phyloP scores from a whole-genome alignment of 2,113 vertebrate genomes.

The Rhea pennata region DNA sequence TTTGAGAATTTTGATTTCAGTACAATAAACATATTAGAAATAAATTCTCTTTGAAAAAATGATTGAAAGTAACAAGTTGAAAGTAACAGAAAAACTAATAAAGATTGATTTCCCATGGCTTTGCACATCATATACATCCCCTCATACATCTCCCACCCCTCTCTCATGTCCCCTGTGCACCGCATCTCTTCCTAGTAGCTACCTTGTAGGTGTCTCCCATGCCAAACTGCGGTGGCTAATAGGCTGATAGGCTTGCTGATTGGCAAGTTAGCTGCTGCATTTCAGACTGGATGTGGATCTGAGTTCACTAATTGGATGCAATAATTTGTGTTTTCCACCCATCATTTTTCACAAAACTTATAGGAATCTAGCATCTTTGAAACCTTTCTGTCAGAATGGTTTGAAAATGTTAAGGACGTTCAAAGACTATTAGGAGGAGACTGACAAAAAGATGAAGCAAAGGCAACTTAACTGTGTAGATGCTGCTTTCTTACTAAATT shows the following conservation, averaged over 20 bases:
- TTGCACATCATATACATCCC: neutral
- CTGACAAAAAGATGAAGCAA: neutral
- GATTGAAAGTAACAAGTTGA: neutral
- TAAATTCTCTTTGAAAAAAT: slow-evolving; percentile 2
- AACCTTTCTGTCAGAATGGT: neutral
- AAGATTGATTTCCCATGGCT: neutral
- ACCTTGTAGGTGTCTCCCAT: neutral
- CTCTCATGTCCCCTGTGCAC: neutral
- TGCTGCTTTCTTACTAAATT: neutral
- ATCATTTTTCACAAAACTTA: neutral
- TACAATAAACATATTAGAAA: neutral
- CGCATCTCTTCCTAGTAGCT: neutral
- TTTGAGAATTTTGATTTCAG: neutral
- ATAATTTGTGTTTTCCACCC: neutral
- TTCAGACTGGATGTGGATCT: neutral
- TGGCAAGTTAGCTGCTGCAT: neutral
- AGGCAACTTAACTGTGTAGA: neutral
- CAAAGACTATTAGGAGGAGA: neutral
- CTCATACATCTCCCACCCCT: neutral
- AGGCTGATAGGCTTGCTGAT: neutral
- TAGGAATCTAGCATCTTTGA: neutral
- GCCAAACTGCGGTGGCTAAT: neutral
- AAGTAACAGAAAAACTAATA: neutral
- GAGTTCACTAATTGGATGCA: neutral
- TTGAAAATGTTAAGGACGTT: neutral